Evolutionary conservation across 2,888 invertebrate species (phyloP).

Genomic region (Sinhomidia bicolor): DNA sequence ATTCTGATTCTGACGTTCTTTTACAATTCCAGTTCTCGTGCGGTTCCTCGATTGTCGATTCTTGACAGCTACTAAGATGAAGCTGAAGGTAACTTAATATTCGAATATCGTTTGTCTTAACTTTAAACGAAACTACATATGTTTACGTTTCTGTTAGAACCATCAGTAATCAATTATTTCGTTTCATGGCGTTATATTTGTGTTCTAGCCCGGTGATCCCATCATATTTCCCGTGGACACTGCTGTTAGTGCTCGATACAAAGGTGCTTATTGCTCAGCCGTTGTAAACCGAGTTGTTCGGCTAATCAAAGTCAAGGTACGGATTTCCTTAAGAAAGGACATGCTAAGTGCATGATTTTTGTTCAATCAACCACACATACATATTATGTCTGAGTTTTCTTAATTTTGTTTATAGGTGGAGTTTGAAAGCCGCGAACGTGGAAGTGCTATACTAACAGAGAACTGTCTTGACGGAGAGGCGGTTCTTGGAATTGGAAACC

Average conservation of each 20-base stretch:
- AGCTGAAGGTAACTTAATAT: too few relatives aligned
- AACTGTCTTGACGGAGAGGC: neutral
- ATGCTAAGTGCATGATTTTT: neutral
- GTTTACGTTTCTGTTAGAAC: too few relatives aligned
- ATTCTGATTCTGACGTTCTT: too few relatives aligned
- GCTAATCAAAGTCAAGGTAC: neutral
- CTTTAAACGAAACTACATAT: too few relatives aligned
- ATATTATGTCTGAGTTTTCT: neutral
- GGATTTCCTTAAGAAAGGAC: neutral
- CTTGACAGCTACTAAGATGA: too few relatives aligned
- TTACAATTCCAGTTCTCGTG: too few relatives aligned
- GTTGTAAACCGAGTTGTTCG: neutral
- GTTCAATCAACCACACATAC: neutral
- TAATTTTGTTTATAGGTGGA: neutral
- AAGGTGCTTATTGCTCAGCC: slow-evolving; percentile 40
- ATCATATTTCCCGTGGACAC: slow-evolving; percentile 17
- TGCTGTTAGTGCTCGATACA: slow-evolving; percentile 24
- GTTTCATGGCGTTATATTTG: too few relatives aligned
- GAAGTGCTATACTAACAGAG: neutral
- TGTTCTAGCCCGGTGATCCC: slow-evolving; percentile 22
- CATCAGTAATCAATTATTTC: too few relatives aligned
- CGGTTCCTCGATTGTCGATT: too few relatives aligned
- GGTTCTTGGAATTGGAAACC: neutral
- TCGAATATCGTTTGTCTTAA: too few relatives aligned
- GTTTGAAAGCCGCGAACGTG: neutral